Base-by-base conservation (phyloP, 2,888 invertebrate species). In the Anoncus sp. region DNA sequence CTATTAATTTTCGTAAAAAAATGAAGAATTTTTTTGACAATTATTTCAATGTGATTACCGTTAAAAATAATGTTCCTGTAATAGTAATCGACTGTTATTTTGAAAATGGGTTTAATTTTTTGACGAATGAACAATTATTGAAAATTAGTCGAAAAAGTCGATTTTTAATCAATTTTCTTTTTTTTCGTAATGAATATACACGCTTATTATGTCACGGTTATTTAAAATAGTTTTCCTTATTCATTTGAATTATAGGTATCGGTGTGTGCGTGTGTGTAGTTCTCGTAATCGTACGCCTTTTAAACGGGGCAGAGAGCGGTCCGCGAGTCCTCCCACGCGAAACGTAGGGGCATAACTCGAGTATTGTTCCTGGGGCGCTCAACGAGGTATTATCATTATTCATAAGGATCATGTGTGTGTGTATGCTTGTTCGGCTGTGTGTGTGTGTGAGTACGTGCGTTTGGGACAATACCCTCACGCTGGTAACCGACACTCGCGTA, bases 381-480 rank as follows among this genome's bases (percentile, higher is more conserved):
- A 84, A 84, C 86, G 83, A 82, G 81, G 84, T 84, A 87, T 87
- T 87, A 87, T 87, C 87, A 84, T 87, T 87, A 87, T 87, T 87
- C 87, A 87, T 86, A 87, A 85, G 83, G 83, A 83, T 82, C 85
- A 79, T 80, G 76, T 62, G 74, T 66, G 70, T 63, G 67, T 53
- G 57, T 71, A 35, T 35, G 31, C 40, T 20, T 16, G 27, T 5
- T 9, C 16, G 55, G 18, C 18, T 22, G 35, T 80, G 77, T 51
- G 59, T 60, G 69, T 69, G 51, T 51, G 60, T 75, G 45, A 24
- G 24, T 67, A 62, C 67, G 72, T 75, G 62, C 53, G 66, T 75
- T 73, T 43, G 62, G 67, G 73, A 81, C 65, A 80, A 82, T 77
- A 79, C 77, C 59, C 63, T 73, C 43, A 24, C 59, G 18, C 59